A percentile compares a stretch with the other conserved stretches of the same genome.
These are phyloP conservation scores for Apostichopus californicus DNA, from an alignment of 35 echinoderm and acorn worm species.

Conservation along the genomic window DNA sequence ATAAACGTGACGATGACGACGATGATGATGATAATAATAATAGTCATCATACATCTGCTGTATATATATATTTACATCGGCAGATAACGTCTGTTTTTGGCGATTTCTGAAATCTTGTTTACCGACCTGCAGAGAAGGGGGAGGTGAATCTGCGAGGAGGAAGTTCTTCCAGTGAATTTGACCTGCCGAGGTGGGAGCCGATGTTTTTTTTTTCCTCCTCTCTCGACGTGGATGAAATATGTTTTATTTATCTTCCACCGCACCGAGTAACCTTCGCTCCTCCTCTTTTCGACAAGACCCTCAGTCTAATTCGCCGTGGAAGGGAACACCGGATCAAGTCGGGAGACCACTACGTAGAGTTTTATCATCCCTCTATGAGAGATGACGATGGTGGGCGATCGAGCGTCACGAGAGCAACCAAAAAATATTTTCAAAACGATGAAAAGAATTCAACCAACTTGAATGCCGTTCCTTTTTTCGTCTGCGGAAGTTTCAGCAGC, in stretches of 20 bases:
- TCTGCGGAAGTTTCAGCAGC: neutral
- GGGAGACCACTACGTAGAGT: neutral
- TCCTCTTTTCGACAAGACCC: neutral
- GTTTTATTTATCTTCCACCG: neutral
- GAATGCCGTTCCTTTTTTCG: too few species aligned
- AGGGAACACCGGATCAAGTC: neutral
- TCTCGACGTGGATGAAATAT: too few species aligned
- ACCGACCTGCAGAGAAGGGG: too few species aligned
- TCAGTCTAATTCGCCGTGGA: neutral
- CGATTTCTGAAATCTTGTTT: constrained; percentile 38
- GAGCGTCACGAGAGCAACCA: neutral
- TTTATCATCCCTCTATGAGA: neutral
- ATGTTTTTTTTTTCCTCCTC: neutral
- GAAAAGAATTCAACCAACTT: too few species aligned
- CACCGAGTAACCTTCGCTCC: neutral
- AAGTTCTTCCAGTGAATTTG: neutral
- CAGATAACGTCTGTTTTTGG: neutral
- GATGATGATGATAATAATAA: too few species aligned
- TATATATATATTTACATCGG: neutral
- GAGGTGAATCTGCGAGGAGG: neutral
- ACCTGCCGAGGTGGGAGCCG: neutral
- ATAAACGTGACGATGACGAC: neutral
- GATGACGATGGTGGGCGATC: neutral
- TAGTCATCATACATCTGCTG: constrained; percentile 12
- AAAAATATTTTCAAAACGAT: too few species aligned